These are phyloP conservation scores for Hydractinia echinata DNA, from an alignment of 30 jellyfish, hydroid and myxozoan genomes.

Conservation along the genomic window DNA sequence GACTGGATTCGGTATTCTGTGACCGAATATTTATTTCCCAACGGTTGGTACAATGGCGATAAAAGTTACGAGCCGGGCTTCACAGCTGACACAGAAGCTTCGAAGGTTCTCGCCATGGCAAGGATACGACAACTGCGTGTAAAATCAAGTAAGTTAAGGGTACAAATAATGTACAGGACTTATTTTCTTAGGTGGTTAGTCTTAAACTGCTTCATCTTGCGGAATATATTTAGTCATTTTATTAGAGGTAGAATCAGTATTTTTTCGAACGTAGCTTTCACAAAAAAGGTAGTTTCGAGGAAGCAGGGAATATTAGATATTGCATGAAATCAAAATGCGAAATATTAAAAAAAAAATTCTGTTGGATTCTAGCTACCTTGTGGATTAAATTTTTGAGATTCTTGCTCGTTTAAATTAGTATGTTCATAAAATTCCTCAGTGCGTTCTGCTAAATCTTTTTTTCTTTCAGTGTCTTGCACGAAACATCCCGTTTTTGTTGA, in stretches of 20 bases:
- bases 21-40: constrained; percentile 34
- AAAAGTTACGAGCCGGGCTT: constrained; percentile 37
- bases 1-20: constrained; percentile 37
- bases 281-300: too few species aligned
- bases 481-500: constrained; percentile 53
- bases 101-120: constrained; percentile 65
- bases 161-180: too few species aligned
- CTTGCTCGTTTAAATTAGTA: too few species aligned
- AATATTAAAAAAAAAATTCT: not conserved
- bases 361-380: not conserved
- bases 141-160: constrained; percentile 42
- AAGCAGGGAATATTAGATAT: not conserved
- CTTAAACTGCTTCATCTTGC: not conserved
- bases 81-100: constrained; percentile 59
- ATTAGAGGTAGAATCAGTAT: not conserved
- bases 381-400: too few species aligned
- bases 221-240: not conserved
- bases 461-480: constrained; percentile 48
- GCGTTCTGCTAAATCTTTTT: not conserved
- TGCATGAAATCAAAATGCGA: not conserved
- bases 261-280: not conserved
- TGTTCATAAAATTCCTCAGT: too few species aligned
- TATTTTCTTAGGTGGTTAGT: not conserved
- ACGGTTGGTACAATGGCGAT: constrained; percentile 64
- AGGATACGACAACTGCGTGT: constrained; percentile 77